These are phyloP conservation scores for Xiphophorus hellerii DNA, from an alignment of 2,113 vertebrate genomes.

Conservation along the genomic window DNA sequence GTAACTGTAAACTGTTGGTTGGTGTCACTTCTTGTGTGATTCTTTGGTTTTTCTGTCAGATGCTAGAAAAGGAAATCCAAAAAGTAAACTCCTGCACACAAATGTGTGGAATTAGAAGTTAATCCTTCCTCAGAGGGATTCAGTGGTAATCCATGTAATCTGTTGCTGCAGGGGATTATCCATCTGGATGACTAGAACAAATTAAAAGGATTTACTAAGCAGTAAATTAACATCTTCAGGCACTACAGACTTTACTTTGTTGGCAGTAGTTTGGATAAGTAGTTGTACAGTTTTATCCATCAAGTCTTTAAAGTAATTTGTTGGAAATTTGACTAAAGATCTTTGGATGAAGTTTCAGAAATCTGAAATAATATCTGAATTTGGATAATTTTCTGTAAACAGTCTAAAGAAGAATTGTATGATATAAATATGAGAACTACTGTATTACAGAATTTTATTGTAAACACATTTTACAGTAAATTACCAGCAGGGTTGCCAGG, in stretches of 20 bases:
- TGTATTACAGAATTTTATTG: too few relatives aligned
- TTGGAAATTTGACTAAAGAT: background rate
- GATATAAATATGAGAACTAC: too few relatives aligned
- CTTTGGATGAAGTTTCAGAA: too few relatives aligned
- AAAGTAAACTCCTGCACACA: constrained; percentile 53
- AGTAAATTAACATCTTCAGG: constrained; percentile 49
- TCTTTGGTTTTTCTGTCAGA: background rate
- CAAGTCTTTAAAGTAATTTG: background rate
- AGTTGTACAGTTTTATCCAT: background rate
- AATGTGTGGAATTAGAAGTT: constrained; percentile 51
- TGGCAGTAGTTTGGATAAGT: background rate
- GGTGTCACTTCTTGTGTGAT: too few relatives aligned
- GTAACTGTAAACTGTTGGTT: too few relatives aligned
- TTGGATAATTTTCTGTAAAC: too few relatives aligned
- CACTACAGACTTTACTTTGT: background rate
- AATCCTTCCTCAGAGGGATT: constrained; percentile 58
- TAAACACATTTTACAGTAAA: too few relatives aligned
- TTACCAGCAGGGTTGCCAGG: too few relatives aligned
- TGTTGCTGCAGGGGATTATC: constrained; percentile 69
- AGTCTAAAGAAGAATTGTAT: too few relatives aligned
- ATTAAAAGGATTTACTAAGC: constrained; percentile 66
- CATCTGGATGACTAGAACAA: constrained; percentile 63
- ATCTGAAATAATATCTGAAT: too few relatives aligned
- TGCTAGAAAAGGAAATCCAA: constrained; percentile 36
- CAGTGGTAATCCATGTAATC: constrained; percentile 76